These are phyloP conservation scores for Cenopis cana DNA, from an alignment of 2,888 invertebrate genomes.

Conservation along the genomic window DNA sequence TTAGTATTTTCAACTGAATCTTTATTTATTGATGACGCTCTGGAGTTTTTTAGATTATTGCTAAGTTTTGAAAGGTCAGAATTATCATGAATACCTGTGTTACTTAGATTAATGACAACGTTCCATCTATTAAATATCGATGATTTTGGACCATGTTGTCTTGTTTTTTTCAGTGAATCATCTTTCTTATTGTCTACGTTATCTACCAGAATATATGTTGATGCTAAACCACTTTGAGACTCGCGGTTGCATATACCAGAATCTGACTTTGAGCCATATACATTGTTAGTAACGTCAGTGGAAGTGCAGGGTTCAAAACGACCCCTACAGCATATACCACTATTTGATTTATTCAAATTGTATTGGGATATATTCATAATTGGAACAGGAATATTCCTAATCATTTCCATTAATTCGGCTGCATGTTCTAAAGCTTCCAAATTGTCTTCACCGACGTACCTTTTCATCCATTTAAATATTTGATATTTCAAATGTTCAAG, in stretches of 20 bases:
- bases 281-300: background rate
- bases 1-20: background rate
- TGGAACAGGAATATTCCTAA: slow-evolving; percentile 60
- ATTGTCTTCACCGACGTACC: slow-evolving; percentile 60
- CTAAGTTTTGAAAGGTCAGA: background rate
- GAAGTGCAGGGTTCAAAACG: background rate
- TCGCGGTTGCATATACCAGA: background rate
- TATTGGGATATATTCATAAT: slow-evolving; percentile 47
- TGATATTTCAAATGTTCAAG: slow-evolving; percentile 70
- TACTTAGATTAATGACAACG: background rate
- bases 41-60: background rate
- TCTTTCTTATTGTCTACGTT: background rate
- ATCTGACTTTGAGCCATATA: slow-evolving; percentile 8
- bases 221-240: background rate
- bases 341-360: background rate
- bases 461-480: slow-evolving; percentile 73
- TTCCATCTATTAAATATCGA: background rate
- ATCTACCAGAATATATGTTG: background rate
- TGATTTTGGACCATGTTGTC: background rate
- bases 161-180: background rate
- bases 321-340: background rate
- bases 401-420: slow-evolving; percentile 60
- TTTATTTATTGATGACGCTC: slow-evolving; percentile 5
- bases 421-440: slow-evolving; percentile 58
- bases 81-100: background rate